Percentiles rank a stretch among this genome's conserved stretches.
Evolutionary conservation across 1,140 invertebrate species (phyloP).

Genomic region (Tribolium madens): DNA sequence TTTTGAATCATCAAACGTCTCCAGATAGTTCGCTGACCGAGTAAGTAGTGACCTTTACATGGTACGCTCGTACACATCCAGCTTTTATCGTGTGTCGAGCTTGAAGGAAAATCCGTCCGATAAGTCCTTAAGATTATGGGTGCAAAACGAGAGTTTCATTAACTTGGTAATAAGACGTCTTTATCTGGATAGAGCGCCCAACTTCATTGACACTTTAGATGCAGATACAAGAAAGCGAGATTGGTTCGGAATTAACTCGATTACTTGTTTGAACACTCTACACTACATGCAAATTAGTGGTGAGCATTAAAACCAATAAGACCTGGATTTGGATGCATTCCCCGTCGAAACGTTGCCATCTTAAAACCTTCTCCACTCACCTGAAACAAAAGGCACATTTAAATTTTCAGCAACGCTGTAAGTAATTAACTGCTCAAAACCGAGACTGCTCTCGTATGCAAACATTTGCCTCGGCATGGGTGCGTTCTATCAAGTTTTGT

Average conservation of each 20-base stretch:
- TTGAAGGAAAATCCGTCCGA: conserved; percentile 39
- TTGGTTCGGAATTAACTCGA: conserved; percentile 28
- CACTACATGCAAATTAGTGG: conserved; percentile 22
- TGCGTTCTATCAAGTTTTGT: conserved; percentile 24
- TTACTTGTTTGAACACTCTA: conserved; percentile 14
- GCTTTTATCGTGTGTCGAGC: conserved; percentile 15
- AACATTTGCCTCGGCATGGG: conserved; percentile 11
- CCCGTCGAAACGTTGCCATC: neutral
- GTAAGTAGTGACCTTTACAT: conserved; percentile 7
- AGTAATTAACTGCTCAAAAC: conserved; percentile 1
- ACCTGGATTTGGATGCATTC: neutral
- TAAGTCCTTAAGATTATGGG: conserved; percentile 43
- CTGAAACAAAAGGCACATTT: conserved; percentile 20
- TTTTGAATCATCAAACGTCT: conserved; percentile 2
- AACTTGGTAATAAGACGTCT: conserved; percentile 42
- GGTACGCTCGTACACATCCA: neutral
- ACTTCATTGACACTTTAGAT: conserved; percentile 42
- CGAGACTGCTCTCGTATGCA: neutral
- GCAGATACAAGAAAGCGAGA: conserved; percentile 40
- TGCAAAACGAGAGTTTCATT: conserved; percentile 45
- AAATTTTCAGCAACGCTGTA: neutral
- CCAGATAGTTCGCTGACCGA: conserved; percentile 10
- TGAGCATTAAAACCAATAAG: neutral
- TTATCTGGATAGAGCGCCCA: conserved; percentile 39
- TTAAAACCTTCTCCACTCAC: neutral